Base-by-base conservation (phyloP, 2,113 vertebrate genomes). In the Copsychus sechellarum region DNA sequence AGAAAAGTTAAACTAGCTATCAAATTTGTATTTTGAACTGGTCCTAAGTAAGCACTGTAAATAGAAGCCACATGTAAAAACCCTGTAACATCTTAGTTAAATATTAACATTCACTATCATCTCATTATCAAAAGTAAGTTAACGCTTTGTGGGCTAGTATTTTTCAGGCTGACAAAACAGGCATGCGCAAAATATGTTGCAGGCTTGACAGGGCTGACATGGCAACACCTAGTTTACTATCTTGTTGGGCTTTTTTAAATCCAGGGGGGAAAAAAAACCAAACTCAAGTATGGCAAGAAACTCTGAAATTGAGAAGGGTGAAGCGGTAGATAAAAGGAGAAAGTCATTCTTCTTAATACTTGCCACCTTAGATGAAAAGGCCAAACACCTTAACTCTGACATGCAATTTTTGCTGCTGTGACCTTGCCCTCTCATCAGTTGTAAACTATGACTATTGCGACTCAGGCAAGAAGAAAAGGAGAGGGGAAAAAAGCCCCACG, bases 91-190 rank as follows among this genome's bases (percentile, higher is more conserved):
- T 25, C 54, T 58, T 78, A 71, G 92, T 92, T 91, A 92, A 82
- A 88, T 24, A 93, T 95, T 96, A 97, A 95, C 80, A 45, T 16
- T 70, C 2, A 1, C 56, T 86, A 83, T 91, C 36, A 73, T 38
- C 38, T 22, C 12, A 42, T 80, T 58, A 91, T 61, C 6, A 4
- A 88, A 95, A 78, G 12, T 31, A 83, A 78, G 29, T 78, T 81
- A 88, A 83, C 51, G 3, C 73, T 72, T 67, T 36, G 67, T 86
- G 34, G 15, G 53, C 51, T 24, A 13, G 4, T n/a, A 26, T 77
- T 83, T 83, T 82, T 87, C 84, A 94, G 29, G 24, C 36, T 86
- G 66, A 34, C 50, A 36, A 86, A 83, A 73, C 65, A 48, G 1
- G 2, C 0, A 0, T 19, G 15, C 0, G 2, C 60, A 53, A 67